Base-by-base conservation (phyloP, 2,113 vertebrate genomes). In the Eulacestoma nigropectus region DNA sequence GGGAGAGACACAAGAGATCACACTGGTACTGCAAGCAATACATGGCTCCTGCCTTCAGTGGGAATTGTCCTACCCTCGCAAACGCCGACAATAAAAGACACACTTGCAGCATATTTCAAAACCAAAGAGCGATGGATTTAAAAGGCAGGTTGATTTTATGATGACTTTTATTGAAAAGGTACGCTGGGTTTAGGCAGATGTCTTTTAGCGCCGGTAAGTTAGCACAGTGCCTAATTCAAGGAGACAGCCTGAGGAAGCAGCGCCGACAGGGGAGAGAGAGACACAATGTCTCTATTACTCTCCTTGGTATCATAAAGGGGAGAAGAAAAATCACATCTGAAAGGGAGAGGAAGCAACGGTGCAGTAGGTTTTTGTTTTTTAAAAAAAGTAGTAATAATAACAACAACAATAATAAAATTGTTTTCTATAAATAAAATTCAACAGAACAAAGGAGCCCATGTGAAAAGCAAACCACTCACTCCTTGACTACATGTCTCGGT, bases 161-260 rank as follows among this genome's bases (percentile, higher is more conserved):
- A 97, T 96, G 97, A 98, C 97, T 98, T 98, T 98, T 98, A 98
- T 98, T 98, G 98, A 97, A 98, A 98, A 98, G 97, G 98, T 98
- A 98, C 52, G 91, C 96, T 84, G 97, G 97, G 97, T 97, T 98
- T 98, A 98, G 97, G 97, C 97, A 97, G 98, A 98, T 98, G 97
- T 97, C 97, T 98, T 98, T 98, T 97, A 98, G 98, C 90, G 35
- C 93, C 4, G 74, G 96, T 98, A 98, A 98, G 98, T 98, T 98
- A 98, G 98, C 98, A 96, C 97, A 97, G 98, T 97, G 98, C 97
- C 98, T 98, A 98, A 98, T 98, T 98, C 98, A 98, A 98, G 98
- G 97, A 98, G 98, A 98, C 98, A 98, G 98, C 97, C 97, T 97
- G 97, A 98, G 98, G 98, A 98, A 98, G 98, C 98, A 97, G 97